Conservation (phyloP, 2,888 invertebrate genomes). For the Cephus pygmeus region DNA sequence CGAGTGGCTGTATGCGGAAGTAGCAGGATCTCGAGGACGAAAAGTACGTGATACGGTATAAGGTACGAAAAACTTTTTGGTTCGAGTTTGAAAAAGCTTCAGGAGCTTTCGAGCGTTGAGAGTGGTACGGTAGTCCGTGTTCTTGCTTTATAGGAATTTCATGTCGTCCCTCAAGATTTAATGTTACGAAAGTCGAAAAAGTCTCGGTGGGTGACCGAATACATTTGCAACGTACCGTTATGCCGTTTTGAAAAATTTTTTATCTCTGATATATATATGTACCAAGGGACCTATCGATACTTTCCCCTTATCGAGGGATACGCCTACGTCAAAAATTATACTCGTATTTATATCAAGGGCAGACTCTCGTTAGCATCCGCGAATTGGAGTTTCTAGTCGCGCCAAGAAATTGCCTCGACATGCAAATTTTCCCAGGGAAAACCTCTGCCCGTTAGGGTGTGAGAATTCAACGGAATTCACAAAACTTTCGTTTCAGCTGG, state of each 20-base stretch:
- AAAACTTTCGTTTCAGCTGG: neutral
- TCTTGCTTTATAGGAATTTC: neutral
- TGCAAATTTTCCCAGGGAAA: neutral
- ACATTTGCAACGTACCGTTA: neutral
- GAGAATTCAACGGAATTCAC: neutral
- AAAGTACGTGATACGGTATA: neutral
- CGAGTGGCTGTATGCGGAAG: neutral
- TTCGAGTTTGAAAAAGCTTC: neutral
- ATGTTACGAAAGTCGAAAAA: neutral
- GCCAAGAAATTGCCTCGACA: neutral
- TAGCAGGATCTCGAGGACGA: neutral
- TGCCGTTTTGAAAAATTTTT: no score
- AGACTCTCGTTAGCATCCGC: neutral
- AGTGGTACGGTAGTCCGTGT: neutral
- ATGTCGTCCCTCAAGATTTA: neutral
- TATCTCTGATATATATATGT: no score
- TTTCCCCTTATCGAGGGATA: neutral
- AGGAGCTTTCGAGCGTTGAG: neutral
- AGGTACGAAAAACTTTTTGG: neutral
- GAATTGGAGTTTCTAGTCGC: neutral
- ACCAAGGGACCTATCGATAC: no score
- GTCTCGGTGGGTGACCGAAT: neutral
- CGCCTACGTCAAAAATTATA: neutral
- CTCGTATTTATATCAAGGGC: neutral
- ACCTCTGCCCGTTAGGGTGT: neutral